Evolutionary conservation across 2,113 vertebrate species (phyloP).

Genomic region (Brevimyrus niger): DNA sequence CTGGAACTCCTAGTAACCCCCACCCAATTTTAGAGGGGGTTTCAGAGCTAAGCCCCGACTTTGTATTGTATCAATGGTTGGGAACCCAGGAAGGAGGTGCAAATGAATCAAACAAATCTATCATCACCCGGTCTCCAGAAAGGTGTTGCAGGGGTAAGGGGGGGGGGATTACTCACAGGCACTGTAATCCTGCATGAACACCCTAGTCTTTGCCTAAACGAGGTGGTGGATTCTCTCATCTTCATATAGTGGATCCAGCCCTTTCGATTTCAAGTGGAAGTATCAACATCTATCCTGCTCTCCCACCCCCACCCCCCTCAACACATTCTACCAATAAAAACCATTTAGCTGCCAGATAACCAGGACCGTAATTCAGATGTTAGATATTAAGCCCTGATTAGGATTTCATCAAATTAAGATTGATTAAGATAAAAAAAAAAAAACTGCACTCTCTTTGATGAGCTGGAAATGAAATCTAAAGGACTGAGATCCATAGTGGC

Average conservation of each 20-base stretch:
- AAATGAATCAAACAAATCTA: constrained; percentile 36
- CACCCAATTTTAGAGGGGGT: not conserved
- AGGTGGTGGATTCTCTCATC: not conserved
- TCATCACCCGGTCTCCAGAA: not conserved
- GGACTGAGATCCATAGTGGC: constrained; percentile 31
- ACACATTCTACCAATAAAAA: constrained; percentile 28
- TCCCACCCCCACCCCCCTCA: not conserved
- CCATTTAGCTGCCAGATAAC: constrained; percentile 42
- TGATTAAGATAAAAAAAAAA: constrained; percentile 50
- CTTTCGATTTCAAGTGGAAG: not conserved
- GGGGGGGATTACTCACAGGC: not conserved
- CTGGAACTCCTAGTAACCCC: not conserved
- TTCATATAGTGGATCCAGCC: not conserved
- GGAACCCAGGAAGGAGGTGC: constrained; percentile 26
- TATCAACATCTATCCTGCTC: not conserved
- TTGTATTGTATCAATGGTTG: constrained; percentile 29
- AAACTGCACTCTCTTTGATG: not conserved
- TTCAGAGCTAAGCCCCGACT: not conserved
- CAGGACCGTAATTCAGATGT: constrained; percentile 50
- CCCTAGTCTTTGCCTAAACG: not conserved
- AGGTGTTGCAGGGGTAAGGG: not conserved
- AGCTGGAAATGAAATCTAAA: constrained; percentile 38
- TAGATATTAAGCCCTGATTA: constrained; percentile 48
- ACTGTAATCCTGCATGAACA: too few relatives aligned
- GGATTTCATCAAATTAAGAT: constrained; percentile 57